Base-by-base conservation (phyloP, 2,888 invertebrate genomes). In the Parasteatoda lunata region DNA sequence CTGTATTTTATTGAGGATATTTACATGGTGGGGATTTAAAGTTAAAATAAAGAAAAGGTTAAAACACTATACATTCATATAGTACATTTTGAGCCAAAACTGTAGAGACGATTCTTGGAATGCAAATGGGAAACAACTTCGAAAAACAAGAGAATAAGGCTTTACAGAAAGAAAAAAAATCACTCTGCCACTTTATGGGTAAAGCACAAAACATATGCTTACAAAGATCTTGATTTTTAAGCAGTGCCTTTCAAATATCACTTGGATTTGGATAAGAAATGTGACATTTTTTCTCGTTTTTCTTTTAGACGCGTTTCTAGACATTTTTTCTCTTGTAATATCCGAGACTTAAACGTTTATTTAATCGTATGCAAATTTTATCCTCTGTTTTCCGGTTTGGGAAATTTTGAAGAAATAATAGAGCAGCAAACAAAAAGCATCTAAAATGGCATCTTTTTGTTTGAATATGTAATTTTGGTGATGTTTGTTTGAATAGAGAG, bases 151-250 rank as follows among this genome's bases (percentile, higher is more conserved):
- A 77, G 71, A 51, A 69, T 47, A 51, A 49, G 3, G 79, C 70
- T 78, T 64, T 59, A 64, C 54, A 30, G 59, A 54, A 73, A n/a
- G 51, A 79, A 79, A 71, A 79, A 79, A 30, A 15, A 11, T 54
- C 49, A 64, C 64, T 11, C 6, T 13, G 9, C 49, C 51, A 45
- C 52, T 77, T 77, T 77, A 77, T 77, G 71, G 71, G 45, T 48
- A 64, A 15, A 45, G 54, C 64, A 64, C 64, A 71, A 79, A 79
- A 70, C 79, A 79, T 65, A 71, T 71, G 70, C 78, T 78, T 59
- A 59, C 78, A 59, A 70, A 71, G 71, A 64, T 71, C 78, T 78
- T 78, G 79, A 79, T 79, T 79, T 71, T 79, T 79, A 79, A 79
- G 79, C 71, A 79, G 71, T 48, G 47, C 64, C 59, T 45, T 79